Conservation (phyloP, 2,888 invertebrate genomes). For the Lithodes maja region DNA sequence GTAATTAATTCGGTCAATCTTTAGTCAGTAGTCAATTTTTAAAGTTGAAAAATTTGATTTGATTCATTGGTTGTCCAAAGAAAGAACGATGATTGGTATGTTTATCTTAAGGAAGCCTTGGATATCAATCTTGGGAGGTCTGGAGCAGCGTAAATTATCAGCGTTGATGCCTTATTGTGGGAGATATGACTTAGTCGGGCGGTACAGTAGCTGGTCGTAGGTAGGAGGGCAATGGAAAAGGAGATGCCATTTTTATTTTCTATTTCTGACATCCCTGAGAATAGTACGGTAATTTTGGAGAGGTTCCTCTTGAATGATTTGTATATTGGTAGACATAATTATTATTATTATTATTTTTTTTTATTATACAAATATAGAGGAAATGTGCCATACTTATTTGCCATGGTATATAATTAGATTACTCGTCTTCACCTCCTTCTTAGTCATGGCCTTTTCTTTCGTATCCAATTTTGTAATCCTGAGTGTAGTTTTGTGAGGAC, state of each 20-base stretch:
- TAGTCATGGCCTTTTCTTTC: conserved; percentile 3
- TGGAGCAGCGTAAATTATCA: background rate
- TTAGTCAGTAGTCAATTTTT: no score
- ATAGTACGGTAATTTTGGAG: background rate
- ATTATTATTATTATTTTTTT: background rate
- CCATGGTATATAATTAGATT: background rate
- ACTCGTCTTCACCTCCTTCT: background rate
- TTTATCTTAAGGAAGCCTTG: no score
- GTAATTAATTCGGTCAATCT: no score
- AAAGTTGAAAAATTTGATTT: no score
- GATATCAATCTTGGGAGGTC: background rate
- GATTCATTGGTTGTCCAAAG: no score
- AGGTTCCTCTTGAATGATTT: background rate
- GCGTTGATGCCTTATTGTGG: background rate
- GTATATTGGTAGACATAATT: background rate
- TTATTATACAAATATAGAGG: background rate
- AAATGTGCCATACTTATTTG: conserved; percentile 20
- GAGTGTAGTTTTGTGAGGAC: background rate
- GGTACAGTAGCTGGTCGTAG: background rate
- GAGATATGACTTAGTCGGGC: background rate
- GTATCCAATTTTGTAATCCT: background rate
- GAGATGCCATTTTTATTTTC: background rate
- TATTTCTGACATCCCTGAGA: background rate
- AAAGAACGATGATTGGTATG: no score
- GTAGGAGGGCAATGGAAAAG: background rate